Evolutionary conservation across 2,888 invertebrate genomes (phyloP).

Genomic region (Agonum fuliginosum): DNA sequence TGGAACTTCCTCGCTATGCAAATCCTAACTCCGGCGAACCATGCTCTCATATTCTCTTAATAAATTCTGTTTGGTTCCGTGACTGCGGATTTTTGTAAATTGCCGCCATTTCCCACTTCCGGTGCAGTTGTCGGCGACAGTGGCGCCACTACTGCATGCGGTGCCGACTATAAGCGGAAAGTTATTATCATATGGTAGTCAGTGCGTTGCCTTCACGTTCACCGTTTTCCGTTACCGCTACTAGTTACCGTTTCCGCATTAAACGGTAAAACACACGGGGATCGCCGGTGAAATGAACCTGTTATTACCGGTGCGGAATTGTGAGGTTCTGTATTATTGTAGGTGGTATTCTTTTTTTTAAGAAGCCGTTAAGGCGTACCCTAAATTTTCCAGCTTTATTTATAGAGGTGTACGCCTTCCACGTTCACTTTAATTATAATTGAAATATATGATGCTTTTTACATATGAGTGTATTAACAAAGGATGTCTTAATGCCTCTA

Average conservation of each 20-base stretch:
- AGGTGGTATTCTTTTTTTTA: no score
- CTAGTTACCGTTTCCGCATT: conserved; percentile 15
- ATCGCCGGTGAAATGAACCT: conserved; percentile 12
- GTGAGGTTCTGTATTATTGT: not conserved
- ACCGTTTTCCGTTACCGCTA: not conserved
- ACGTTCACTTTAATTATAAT: no score
- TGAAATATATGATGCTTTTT: no score
- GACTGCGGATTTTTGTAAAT: conserved; percentile 33
- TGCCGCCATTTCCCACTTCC: conserved; percentile 18
- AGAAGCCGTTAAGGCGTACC: no score
- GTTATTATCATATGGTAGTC: conserved; percentile 32
- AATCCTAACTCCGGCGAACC: not conserved
- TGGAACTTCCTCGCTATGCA: not conserved
- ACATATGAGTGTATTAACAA: no score
- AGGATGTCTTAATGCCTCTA: no score
- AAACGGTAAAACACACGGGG: conserved; percentile 19
- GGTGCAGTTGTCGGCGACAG: conserved; percentile 32
- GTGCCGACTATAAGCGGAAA: no score
- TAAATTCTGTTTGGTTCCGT: not conserved
- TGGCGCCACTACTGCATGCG: conserved; percentile 29
- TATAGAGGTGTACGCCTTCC: no score
- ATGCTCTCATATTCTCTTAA: no score
- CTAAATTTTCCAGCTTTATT: no score
- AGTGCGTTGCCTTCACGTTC: conserved; percentile 13
- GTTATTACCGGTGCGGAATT: conserved; percentile 1